Conservation (phyloP, 2,797 vertebrate species). For the Myioborus miniatus region DNA sequence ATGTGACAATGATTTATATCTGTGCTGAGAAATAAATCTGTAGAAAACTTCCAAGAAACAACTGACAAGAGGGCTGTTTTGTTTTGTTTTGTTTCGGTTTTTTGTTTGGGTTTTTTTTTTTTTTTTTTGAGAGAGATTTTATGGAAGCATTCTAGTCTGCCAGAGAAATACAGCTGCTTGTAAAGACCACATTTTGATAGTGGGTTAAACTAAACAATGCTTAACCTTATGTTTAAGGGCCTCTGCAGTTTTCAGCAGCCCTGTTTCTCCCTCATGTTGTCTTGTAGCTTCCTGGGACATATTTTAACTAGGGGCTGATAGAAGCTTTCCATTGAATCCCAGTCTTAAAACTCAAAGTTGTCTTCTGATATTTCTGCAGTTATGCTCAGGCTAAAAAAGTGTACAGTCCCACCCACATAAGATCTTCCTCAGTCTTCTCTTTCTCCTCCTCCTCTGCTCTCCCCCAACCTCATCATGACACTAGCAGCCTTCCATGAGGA, state of each 20-base stretch:
- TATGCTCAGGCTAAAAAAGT: background rate
- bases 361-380: background rate
- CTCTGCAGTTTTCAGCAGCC: background rate
- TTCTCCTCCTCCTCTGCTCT: background rate
- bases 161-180: constrained; percentile 35
- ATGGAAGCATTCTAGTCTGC: constrained; percentile 6
- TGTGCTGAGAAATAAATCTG: constrained; percentile 49
- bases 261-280: background rate
- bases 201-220: constrained; percentile 8
- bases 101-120: background rate
- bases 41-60: constrained; percentile 42
- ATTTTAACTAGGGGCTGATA: background rate
- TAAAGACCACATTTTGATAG: constrained; percentile 20
- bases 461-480: background rate
- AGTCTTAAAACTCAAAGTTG: background rate
- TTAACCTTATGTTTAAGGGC: constrained; percentile 3
- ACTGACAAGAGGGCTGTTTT: background rate
- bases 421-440: background rate
- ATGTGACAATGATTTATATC: constrained; percentile 56
- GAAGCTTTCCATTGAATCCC: background rate
- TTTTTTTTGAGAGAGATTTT: constrained; percentile 8
- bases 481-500: background rate
- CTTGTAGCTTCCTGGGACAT: background rate
- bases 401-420: background rate
- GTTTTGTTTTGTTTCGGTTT: background rate